phyloP scores from a whole-genome alignment of 1,140 invertebrate genomes.

The Ctenoplectra terminalis region DNA sequence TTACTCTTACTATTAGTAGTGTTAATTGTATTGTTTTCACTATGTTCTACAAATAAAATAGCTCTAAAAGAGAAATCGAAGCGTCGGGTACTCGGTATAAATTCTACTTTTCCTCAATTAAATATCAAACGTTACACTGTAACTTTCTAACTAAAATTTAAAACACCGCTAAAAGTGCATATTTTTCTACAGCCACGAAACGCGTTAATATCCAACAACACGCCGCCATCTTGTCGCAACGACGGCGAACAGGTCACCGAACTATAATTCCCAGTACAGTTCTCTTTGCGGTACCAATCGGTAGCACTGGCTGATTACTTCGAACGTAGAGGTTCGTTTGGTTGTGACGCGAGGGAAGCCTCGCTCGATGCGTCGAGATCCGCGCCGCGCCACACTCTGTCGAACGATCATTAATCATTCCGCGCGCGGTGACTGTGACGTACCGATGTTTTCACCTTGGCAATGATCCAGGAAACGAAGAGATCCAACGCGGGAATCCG shows the following conservation, averaged over 20 bases:
- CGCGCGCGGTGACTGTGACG: slow-evolving; percentile 61
- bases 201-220: neutral
- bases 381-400: slow-evolving; percentile 11
- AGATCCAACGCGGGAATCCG: slow-evolving; percentile 43
- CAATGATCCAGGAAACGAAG: slow-evolving; percentile 74
- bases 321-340: neutral
- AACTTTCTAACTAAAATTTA: too few species aligned
- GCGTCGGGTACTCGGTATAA: too few species aligned
- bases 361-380: neutral
- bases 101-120: too few species aligned
- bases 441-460: slow-evolving; percentile 74
- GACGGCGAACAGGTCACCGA: slow-evolving; percentile 9
- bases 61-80: too few species aligned
- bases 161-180: too few species aligned
- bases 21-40: too few species aligned
- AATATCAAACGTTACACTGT: too few species aligned
- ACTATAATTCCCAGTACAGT: slow-evolving; percentile 41
- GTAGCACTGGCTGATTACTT: slow-evolving; percentile 44
- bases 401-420: slow-evolving; percentile 67
- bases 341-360: slow-evolving; percentile 13
- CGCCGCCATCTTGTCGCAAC: neutral
- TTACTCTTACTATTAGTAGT: too few species aligned
- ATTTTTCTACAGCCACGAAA: too few species aligned
- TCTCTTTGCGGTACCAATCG: slow-evolving; percentile 49
- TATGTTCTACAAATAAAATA: too few species aligned